Conservation (phyloP, 2,888 invertebrate genomes). For the Atrina japonica region DNA sequence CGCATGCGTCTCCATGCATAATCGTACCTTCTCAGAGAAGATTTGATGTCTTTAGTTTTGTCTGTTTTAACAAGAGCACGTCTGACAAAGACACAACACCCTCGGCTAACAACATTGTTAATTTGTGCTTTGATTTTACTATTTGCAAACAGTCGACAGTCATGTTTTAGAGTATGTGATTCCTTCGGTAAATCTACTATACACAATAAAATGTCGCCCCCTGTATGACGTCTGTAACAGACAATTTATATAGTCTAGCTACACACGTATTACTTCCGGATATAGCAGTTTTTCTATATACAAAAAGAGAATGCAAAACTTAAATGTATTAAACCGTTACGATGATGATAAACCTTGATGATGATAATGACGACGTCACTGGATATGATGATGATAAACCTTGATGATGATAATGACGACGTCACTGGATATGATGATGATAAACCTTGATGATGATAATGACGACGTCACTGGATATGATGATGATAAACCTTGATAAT, state of each 20-base stretch:
- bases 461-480: too few species aligned
- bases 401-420: too few species aligned
- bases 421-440: too few species aligned
- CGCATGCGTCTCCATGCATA: constrained; percentile 52
- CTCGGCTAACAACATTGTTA: constrained; percentile 42
- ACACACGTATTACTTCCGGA: constrained; percentile 30
- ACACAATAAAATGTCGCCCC: constrained; percentile 40
- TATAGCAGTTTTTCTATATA: constrained; percentile 29
- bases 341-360: too few species aligned
- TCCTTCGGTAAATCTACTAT: constrained; percentile 40
- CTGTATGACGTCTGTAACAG: constrained; percentile 35
- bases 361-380: too few species aligned
- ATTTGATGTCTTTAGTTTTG: not conserved
- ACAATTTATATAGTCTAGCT: constrained; percentile 47
- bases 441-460: too few species aligned
- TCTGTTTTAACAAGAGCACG: constrained; percentile 18
- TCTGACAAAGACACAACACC: constrained; percentile 53
- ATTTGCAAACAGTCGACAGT: constrained; percentile 31
- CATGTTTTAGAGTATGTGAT: constrained; percentile 38
- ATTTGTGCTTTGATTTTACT: constrained; percentile 35
- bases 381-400: too few species aligned
- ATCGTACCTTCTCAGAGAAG: constrained; percentile 50
- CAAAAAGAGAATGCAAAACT: too few species aligned
- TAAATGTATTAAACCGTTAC: too few species aligned
- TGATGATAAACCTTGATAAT: too few species aligned